Percentiles rank a stretch among this genome's conserved stretches.
Conservation (phyloP, 2,797 vertebrate genomes). For the Pseudochirops cupreus region DNA sequence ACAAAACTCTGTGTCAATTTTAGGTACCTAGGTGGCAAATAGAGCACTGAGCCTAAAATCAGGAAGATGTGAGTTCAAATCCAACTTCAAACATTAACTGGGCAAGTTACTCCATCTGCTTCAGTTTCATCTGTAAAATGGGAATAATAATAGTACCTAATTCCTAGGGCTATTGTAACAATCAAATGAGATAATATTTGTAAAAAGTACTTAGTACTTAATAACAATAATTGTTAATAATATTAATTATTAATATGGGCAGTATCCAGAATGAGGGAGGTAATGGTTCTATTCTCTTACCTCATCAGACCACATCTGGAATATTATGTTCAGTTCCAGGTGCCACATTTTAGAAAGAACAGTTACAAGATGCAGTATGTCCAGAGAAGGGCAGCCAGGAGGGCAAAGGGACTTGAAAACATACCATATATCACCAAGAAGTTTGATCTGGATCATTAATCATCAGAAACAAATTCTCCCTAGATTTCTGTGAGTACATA, state of each 20-base stretch:
- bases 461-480: slow-evolving; percentile 37
- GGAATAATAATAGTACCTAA: background rate
- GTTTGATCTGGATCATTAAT: slow-evolving; percentile 42
- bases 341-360: background rate
- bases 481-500: background rate
- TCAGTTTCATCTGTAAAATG: background rate
- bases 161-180: background rate
- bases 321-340: background rate
- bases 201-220: background rate
- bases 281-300: background rate
- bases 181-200: background rate
- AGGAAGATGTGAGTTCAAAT: background rate
- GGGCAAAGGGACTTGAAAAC: background rate
- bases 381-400: background rate
- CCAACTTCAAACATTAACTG: background rate
- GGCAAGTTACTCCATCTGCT: background rate
- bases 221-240: too few species aligned
- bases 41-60: background rate
- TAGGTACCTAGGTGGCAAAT: background rate
- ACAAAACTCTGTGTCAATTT: background rate
- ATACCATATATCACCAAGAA: background rate
- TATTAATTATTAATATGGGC: background rate
- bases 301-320: background rate
- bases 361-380: background rate
- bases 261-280: background rate